Evolutionary conservation across 2,113 vertebrate species (phyloP), one percentile per base, ranked within the genome.

Genomic region (Amazona guildingii): DNA sequence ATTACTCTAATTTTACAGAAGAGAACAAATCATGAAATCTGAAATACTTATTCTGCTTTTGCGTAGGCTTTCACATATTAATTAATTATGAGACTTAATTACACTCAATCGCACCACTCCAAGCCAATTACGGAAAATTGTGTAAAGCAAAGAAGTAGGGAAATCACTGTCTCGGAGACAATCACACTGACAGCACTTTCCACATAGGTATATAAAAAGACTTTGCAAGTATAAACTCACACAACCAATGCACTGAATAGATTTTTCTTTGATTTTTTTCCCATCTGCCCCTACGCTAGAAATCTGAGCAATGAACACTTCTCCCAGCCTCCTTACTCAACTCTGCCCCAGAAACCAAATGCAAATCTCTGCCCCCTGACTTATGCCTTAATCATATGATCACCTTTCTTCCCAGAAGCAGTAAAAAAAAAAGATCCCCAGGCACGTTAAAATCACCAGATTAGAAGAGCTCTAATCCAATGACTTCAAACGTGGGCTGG

Each of bases 11-110:
- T 95, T 94, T 94, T 87, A 94, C 86, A 90, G 79, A 94, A 83
- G 80, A 52, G 94, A 94, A 84, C 80, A 92, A 87, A 95, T 64
- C 62, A 41, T 62, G 57, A 91, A 95, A 95, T 83, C 87, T 6
- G 1, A 91, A 95, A 94, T 73, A 94, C 91, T 92, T 83, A 90
- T 1, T 88, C 92, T 82, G 52, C 35, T 92, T 92, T 92, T 94
- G 91, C 8, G 3, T 89, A 93, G 90, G 92, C 80, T 90, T 54
- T 92, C 90, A 94, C 93, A 79, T 94, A 97, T 97, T 97, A 96
- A 97, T 96, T 97, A 97, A 95, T 96, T 95, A 96, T 91, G 93
- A 96, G 89, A 96, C 81, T 92, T 96, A 96, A 95, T 96, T 97
- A 96, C 94, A 89, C 63, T 95, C 93, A 95, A 85, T 96, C 94